Conservation (phyloP, 2,888 invertebrate species). For the Nomada ruficornis region DNA sequence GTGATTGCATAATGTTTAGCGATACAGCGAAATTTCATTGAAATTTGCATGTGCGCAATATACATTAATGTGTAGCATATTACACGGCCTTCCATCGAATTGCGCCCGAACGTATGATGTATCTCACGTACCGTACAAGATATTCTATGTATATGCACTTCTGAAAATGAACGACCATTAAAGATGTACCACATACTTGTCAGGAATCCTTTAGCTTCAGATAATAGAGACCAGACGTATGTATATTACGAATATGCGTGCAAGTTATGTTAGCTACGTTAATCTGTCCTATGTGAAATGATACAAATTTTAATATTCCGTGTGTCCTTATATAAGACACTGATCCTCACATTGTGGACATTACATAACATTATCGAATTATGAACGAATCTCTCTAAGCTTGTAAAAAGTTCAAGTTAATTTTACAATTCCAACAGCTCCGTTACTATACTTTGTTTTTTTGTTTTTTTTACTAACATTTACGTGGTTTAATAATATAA, state of each 20-base stretch:
- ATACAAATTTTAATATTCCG: constrained; percentile 21
- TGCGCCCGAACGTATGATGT: constrained; percentile 52
- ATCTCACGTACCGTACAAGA: constrained; percentile 36
- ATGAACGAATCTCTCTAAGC: constrained; percentile 3
- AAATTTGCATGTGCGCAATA: constrained; percentile 44
- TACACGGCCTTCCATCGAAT: constrained; percentile 53
- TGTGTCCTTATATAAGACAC: constrained; percentile 16
- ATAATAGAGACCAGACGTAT: constrained; percentile 46
- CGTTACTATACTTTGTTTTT: not conserved
- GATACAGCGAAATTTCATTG: constrained; percentile 50
- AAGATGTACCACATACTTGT: constrained; percentile 48
- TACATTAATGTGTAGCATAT: constrained; percentile 39
- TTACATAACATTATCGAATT: constrained; percentile 9
- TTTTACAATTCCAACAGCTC: constrained; percentile 38
- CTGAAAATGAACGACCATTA: constrained; percentile 46
- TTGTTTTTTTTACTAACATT: constrained; percentile 2
- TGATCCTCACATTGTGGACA: constrained; percentile 25
- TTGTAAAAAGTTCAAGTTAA: constrained; percentile 30
- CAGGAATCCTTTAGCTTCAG: constrained; percentile 34
- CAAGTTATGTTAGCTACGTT: constrained; percentile 74
- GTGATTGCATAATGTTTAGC: not conserved
- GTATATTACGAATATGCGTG: constrained; percentile 66
- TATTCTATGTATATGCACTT: constrained; percentile 23
- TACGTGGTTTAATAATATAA: constrained; percentile 29
- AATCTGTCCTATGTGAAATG: constrained; percentile 70